These are phyloP conservation scores for Platygyra sinensis DNA, from an alignment of 64 coral and sea anemone species.

Conservation along the genomic window DNA sequence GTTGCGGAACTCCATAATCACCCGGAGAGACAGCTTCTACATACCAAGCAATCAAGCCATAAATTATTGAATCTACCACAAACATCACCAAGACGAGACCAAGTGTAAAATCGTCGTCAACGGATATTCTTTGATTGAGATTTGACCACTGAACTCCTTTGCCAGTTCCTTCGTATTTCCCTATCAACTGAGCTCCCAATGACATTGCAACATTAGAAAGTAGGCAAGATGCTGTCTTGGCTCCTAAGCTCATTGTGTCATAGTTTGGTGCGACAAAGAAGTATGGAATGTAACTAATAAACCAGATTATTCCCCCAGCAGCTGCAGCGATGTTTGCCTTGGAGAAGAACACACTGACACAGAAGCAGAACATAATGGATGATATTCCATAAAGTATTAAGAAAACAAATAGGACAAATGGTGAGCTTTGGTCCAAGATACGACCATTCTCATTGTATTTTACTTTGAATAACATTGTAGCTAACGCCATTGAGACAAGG, in stretches of 20 bases:
- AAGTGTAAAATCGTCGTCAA: slow-evolving; percentile 89
- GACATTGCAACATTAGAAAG: slow-evolving; percentile 84
- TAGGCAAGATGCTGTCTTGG: slow-evolving; percentile 74
- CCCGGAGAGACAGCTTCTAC: slow-evolving; percentile 94
- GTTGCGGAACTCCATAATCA: slow-evolving; percentile 91
- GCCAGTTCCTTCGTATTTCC: slow-evolving; percentile 95
- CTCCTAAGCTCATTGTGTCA: slow-evolving; percentile 75
- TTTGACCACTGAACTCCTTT: slow-evolving; percentile 92
- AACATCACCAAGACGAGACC: slow-evolving; percentile 86
- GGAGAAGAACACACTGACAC: slow-evolving; percentile 97
- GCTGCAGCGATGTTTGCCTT: slow-evolving; percentile 89
- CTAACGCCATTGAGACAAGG: slow-evolving; percentile 71
- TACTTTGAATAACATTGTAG: slow-evolving; percentile 76
- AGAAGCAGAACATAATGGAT: slow-evolving; percentile 96
- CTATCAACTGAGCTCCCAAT: slow-evolving; percentile 82
- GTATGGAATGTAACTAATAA: slow-evolving; percentile 75
- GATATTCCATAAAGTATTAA: slow-evolving; percentile 79
- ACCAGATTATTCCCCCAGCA: slow-evolving; percentile 93
- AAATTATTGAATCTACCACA: slow-evolving; percentile 73
- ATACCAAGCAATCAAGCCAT: slow-evolving; percentile 95
- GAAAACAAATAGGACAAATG: slow-evolving; percentile 86
- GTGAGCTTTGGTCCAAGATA: slow-evolving; percentile 77
- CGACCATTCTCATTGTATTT: slow-evolving; percentile 89
- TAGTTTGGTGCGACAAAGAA: slow-evolving; percentile 87
- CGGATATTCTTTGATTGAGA: slow-evolving; percentile 74